Evolutionary conservation across 1,140 invertebrate species (phyloP), one percentile per base, ranked within the genome.

Genomic region (Drosophila nannoptera): DNA sequence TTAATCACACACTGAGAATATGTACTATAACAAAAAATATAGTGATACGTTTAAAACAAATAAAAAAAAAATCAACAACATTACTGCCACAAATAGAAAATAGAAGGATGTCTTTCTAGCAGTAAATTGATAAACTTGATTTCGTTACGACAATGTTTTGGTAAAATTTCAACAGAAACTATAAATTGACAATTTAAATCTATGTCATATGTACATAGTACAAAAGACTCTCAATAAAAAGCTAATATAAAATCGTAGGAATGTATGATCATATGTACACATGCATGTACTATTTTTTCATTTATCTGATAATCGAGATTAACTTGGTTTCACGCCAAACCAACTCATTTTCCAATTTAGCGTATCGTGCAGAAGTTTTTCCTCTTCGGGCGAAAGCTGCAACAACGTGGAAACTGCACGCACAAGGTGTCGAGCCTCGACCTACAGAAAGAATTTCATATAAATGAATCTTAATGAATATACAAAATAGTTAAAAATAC

Each of bases 281-380:
- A 65, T 69, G 61, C 33, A 69, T 58, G 46, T 65, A 65, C 46
- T 52, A 16, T 12, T 65, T 69, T 52, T 66, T 54, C 31, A 16
- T 53, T 22, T 61, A 46, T 53, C 36, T 90, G 91, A 91, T 90
- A 91, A 87, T 5, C 22, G 9, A 35, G n/a, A 45, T 66, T 93
- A 87, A 67, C 92, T 90, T 11, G 94, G 93, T 64, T 91, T 91
- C 1, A 92, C 91, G 2, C 94, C 94, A 83, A 96, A 96, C 95
- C 95, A 96, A 5, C 95, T 96, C 92, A 94, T 94, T 88, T 96
- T 95, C 92, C 94, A 97, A 68, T 97, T 95, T 32, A 97, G 88
- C 0, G 96, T 97, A 78, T 97, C 95, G 60, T 94, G 92, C n/a
- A 98, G 90, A 0, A 97, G 87, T 83, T 94, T 93, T 88, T 98